Conservation (phyloP, 2,113 vertebrate genomes). For the Diadophis punctatus region DNA sequence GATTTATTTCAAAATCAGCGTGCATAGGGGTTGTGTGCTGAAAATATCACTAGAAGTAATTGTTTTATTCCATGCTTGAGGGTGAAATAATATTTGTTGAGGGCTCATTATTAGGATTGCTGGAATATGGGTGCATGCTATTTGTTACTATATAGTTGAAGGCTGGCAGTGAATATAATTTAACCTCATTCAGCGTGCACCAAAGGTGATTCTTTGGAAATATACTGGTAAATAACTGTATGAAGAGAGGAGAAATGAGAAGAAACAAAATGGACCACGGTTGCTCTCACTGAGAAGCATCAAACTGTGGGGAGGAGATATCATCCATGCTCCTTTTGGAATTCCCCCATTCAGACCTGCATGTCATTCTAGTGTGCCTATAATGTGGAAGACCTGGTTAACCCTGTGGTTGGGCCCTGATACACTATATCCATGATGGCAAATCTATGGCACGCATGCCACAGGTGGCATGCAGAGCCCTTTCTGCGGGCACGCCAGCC, state of each 20-base stretch:
- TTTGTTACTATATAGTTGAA: neutral
- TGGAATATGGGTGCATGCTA: neutral
- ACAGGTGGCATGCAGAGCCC: too few species aligned
- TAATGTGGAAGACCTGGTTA: too few species aligned
- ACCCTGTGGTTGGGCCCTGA: neutral
- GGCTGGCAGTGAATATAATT: neutral
- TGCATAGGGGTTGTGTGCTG: neutral
- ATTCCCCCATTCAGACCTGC: neutral
- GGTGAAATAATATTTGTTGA: neutral
- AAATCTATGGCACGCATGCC: too few species aligned
- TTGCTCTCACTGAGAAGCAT: neutral
- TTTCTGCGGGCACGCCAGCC: too few species aligned
- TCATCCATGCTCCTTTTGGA: neutral
- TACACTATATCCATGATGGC: neutral
- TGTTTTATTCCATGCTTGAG: neutral
- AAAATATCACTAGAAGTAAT: neutral
- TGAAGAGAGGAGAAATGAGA: neutral
- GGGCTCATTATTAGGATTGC: neutral
- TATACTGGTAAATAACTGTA: neutral
- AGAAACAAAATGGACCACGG: neutral
- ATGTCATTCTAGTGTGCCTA: neutral
- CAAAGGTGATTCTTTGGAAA: neutral
- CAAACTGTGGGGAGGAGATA: neutral
- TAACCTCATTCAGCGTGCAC: neutral
- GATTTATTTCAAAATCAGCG: too few species aligned